Evolutionary conservation across 2,113 vertebrate genomes (phyloP).

Genomic region (Protomyctophum bolini): DNA sequence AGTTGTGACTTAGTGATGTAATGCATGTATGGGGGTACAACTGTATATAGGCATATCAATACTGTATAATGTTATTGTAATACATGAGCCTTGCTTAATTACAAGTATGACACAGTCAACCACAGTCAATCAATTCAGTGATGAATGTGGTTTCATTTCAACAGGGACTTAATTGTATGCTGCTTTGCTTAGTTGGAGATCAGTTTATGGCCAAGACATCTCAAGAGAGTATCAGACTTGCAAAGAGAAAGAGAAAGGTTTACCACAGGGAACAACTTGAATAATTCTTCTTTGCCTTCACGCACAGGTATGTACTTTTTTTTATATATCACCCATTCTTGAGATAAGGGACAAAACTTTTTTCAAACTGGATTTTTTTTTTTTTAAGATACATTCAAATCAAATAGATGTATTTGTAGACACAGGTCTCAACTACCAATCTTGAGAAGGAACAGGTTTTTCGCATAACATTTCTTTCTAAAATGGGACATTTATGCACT

Average conservation of each 20-base stretch:
- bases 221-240: conserved; percentile 28
- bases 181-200: conserved; percentile 32
- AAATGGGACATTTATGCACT: too few relatives aligned
- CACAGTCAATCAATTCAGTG: background rate
- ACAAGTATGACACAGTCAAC: too few relatives aligned
- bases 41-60: background rate
- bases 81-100: background rate
- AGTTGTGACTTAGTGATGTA: background rate
- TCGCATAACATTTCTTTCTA: too few relatives aligned
- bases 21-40: background rate
- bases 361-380: too few relatives aligned
- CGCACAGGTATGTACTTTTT: conserved; percentile 41
- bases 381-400: too few relatives aligned
- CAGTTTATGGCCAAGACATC: conserved; percentile 58
- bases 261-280: conserved; percentile 60
- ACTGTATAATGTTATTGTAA: background rate
- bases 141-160: conserved; percentile 21
- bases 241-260: conserved; percentile 33
- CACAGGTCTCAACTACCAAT: too few relatives aligned
- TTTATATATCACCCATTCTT: too few relatives aligned
- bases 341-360: too few relatives aligned
- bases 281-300: background rate
- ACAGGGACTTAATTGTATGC: conserved; percentile 44
- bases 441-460: too few relatives aligned
- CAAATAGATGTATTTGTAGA: too few relatives aligned